phyloP scores from a whole-genome alignment of 1,140 invertebrate species.

The Cecropterus lyciades region DNA sequence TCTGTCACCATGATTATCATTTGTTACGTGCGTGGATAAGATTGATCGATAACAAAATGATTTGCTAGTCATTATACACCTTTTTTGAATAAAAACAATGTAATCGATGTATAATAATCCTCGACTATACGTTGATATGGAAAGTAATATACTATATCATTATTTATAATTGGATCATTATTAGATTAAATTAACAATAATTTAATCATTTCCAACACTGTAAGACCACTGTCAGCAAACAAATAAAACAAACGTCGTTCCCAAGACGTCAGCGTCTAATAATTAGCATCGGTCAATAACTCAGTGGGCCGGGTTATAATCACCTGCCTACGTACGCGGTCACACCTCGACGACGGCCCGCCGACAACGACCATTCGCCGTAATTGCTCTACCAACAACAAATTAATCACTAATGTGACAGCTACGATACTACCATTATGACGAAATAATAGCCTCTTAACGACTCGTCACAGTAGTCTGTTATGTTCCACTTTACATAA shows the following conservation, averaged over 20 bases:
- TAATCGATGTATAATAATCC: too few species aligned
- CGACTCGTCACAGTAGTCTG: constrained; percentile 50
- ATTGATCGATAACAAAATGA: too few species aligned
- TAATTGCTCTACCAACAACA: constrained; percentile 71
- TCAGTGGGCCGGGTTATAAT: constrained; percentile 57
- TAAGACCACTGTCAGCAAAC: background rate
- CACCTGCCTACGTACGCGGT: constrained; percentile 52
- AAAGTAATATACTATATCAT: too few species aligned
- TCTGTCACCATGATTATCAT: too few species aligned
- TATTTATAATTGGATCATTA: too few species aligned
- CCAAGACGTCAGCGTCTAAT: constrained; percentile 55
- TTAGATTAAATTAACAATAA: too few species aligned
- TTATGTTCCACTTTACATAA: constrained; percentile 47
- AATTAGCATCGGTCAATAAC: constrained; percentile 70
- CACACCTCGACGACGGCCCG: constrained; percentile 56
- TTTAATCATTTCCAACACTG: constrained; percentile 11
- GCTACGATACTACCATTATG: constrained; percentile 61
- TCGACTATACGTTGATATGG: too few species aligned
- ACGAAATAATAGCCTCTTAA: constrained; percentile 59
- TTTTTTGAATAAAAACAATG: too few species aligned
- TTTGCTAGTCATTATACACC: too few species aligned
- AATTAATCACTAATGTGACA: constrained; percentile 78
- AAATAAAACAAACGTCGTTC: constrained; percentile 43
- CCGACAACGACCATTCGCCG: constrained; percentile 61
- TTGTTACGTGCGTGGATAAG: too few species aligned